Percentiles rank a stretch among this genome's conserved stretches.
These are phyloP conservation scores for Drosophila rhopaloa DNA, from an alignment of 1,140 invertebrate species.

Conservation along the genomic window DNA sequence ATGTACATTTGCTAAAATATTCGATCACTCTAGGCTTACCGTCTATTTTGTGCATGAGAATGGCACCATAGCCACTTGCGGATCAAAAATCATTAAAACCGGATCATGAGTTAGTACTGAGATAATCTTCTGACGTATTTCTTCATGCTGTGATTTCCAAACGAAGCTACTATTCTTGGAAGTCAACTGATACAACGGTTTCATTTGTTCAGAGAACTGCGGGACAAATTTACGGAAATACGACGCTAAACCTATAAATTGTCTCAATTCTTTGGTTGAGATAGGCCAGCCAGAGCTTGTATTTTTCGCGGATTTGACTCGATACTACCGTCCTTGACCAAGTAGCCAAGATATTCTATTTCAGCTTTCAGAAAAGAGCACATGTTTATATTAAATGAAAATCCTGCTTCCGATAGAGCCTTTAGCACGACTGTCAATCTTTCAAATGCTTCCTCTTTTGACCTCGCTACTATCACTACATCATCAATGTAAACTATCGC, in stretches of 20 bases:
- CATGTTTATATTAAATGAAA: background rate
- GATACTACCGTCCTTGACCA: constrained; percentile 5
- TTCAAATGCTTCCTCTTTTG: constrained; percentile 1
- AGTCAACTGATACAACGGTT: too few species aligned
- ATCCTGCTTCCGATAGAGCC: constrained; percentile 1
- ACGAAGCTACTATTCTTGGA: constrained; percentile 3
- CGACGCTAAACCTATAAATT: background rate
- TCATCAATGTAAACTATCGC: constrained; percentile 1
- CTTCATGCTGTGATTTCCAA: constrained; percentile 17
- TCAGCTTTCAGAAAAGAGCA: constrained; percentile 8
- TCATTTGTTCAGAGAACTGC: too few species aligned
- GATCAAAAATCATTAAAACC: constrained; percentile 23
- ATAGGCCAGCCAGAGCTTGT: background rate
- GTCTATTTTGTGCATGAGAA: too few species aligned
- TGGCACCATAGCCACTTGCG: too few species aligned
- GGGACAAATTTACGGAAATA: background rate
- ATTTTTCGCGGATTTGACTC: background rate
- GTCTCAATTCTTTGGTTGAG: too few species aligned
- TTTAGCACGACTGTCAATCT: constrained; percentile 1
- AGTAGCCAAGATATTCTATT: constrained; percentile 1
- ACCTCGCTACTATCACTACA: too few species aligned
- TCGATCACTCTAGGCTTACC: too few species aligned
- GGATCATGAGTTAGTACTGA: constrained; percentile 10
- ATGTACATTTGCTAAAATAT: background rate
- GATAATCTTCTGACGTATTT: constrained; percentile 16